Evolutionary conservation across 2,113 vertebrate species (phyloP).

Genomic region (Merops nubicus): DNA sequence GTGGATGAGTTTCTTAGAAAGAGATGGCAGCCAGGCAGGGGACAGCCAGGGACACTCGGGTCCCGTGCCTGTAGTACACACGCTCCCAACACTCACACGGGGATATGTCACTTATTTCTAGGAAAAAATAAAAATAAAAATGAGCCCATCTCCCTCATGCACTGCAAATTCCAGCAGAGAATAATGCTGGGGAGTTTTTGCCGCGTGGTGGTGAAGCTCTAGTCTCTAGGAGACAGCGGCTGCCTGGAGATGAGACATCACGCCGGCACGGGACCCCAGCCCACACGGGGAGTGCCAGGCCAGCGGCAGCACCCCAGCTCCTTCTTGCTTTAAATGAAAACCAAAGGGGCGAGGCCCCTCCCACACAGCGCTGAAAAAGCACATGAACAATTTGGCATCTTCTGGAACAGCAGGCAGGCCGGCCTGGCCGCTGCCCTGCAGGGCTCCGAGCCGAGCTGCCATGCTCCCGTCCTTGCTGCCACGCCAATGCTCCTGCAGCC

Average conservation of each 20-base stretch:
- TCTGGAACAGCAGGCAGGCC: constrained; percentile 4
- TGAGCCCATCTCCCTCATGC: constrained; percentile 28
- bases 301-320: not conserved
- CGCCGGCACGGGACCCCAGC: not conserved
- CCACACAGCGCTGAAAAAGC: not conserved
- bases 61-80: not conserved
- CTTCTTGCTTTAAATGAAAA: not conserved
- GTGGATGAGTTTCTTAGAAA: not conserved
- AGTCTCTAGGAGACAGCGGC: constrained; percentile 53
- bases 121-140: not conserved
- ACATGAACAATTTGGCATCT: constrained; percentile 29
- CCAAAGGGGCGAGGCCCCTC: not conserved
- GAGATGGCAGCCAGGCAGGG: not conserved
- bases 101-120: constrained; percentile 17
- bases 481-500: not conserved
- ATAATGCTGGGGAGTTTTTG: constrained; percentile 20
- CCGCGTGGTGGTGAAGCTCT: not conserved
- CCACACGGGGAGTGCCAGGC: not conserved
- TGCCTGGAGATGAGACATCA: constrained; percentile 48
- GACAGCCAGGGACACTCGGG: not conserved
- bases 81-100: not conserved
- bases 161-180: constrained; percentile 42
- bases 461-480: accelerated
- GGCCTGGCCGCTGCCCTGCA: not conserved
- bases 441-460: not conserved